Evolutionary conservation across 2,888 invertebrate species (phyloP).

Genomic region (Oxycera nigricornis): DNA sequence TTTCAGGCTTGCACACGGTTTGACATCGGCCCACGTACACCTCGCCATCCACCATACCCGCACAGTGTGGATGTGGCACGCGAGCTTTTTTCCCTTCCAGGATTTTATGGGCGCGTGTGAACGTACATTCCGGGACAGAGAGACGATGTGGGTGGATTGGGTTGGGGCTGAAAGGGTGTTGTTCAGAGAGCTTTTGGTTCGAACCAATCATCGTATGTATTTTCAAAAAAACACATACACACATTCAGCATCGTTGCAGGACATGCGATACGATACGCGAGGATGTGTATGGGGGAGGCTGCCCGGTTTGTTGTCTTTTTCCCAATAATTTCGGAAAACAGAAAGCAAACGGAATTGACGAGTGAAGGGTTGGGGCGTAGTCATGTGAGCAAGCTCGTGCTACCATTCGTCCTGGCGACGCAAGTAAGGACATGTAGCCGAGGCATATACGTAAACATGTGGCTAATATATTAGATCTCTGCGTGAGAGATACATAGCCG

Average conservation of each 20-base stretch:
- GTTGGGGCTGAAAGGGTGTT: conserved; percentile 23
- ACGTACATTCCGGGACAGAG: not conserved
- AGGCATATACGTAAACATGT: conserved; percentile 29
- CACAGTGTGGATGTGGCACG: conserved; percentile 16
- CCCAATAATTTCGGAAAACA: conserved; percentile 28
- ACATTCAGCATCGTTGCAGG: conserved; percentile 3
- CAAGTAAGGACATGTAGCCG: conserved; percentile 18
- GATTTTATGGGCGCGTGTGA: conserved; percentile 15
- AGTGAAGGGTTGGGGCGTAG: conserved; percentile 44
- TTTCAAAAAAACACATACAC: conserved; percentile 11
- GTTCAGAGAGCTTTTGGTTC: conserved; percentile 20
- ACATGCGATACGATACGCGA: conserved; percentile 13
- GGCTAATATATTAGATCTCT: conserved; percentile 39
- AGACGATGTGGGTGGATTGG: not conserved
- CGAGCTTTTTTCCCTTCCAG: conserved; percentile 37
- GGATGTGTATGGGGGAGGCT: conserved; percentile 10
- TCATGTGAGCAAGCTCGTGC: conserved; percentile 40
- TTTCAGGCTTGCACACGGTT: not conserved
- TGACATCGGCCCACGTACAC: conserved; percentile 21
- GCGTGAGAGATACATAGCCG: conserved; percentile 24
- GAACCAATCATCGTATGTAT: conserved; percentile 40
- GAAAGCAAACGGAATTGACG: conserved; percentile 27
- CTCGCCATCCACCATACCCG: not conserved
- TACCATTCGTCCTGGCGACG: conserved; percentile 18
- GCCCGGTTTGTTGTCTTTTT: conserved; percentile 30